Percentiles rank a stretch among this genome's conserved stretches.
phyloP scores from a whole-genome alignment of 2,888 invertebrate genomes.

The Phania funesta region DNA sequence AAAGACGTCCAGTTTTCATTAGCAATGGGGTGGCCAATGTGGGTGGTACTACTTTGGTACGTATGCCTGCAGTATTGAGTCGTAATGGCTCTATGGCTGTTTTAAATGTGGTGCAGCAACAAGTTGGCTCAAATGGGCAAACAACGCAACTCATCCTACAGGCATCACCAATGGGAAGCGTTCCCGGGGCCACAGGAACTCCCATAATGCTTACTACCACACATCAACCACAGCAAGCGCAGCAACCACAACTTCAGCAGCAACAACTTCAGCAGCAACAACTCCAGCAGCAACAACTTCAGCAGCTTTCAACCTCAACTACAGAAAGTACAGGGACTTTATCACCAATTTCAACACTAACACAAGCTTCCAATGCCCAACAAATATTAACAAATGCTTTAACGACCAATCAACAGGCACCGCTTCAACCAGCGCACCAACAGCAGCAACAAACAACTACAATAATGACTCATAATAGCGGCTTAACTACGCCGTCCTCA shows the following conservation, averaged over 20 bases:
- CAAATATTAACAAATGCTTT: conserved; percentile 58
- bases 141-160: conserved; percentile 75
- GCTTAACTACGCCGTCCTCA: conserved; percentile 10
- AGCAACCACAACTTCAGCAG: conserved; percentile 63
- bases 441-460: conserved; percentile 43
- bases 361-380: conserved; percentile 49
- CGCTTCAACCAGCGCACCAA: conserved; percentile 65
- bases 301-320: conserved; percentile 37
- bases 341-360: conserved; percentile 46
- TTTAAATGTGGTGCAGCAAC: conserved; percentile 75
- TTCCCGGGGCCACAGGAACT: conserved; percentile 50
- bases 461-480: conserved; percentile 53
- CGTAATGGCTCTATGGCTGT: conserved; percentile 76
- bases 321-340: conserved; percentile 50
- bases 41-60: conserved; percentile 74
- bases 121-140: conserved; percentile 69
- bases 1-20: conserved; percentile 77
- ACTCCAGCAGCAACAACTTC: conserved; percentile 60
- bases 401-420: conserved; percentile 66
- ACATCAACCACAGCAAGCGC: conserved; percentile 60
- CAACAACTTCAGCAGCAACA: too few species aligned
- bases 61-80: conserved; percentile 76
- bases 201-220: conserved; percentile 67
- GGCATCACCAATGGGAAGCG: conserved; percentile 68
- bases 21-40: conserved; percentile 75